Evolutionary conservation across 2,797 vertebrate species (phyloP).

Genomic region (Prionace glauca): DNA sequence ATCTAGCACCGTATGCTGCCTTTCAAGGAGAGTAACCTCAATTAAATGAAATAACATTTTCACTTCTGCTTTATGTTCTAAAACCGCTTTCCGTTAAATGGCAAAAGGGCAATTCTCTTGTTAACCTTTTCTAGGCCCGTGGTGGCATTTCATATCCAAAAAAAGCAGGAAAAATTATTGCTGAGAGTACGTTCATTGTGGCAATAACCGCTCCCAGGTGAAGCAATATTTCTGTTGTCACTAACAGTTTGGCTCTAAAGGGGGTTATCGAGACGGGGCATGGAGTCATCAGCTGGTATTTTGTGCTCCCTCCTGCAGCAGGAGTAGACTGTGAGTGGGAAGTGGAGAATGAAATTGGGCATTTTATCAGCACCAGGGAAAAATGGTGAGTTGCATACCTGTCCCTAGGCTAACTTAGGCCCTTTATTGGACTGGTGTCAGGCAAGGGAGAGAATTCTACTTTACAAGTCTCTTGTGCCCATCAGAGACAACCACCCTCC

Average conservation of each 20-base stretch:
- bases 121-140: not conserved
- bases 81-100: not conserved
- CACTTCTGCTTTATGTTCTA: not conserved
- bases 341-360: not conserved
- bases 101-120: not conserved
- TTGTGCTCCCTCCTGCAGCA: not conserved
- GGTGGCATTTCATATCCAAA: not conserved
- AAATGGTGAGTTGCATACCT: not conserved
- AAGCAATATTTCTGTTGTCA: not conserved
- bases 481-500: too few species aligned
- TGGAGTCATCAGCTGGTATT: not conserved
- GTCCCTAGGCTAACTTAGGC: not conserved
- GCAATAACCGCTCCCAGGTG: not conserved
- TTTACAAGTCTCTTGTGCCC: too few species aligned
- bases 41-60: not conserved
- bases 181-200: not conserved
- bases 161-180: not conserved
- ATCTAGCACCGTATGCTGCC: not conserved
- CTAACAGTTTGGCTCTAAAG: not conserved
- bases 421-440: not conserved
- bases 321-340: not conserved
- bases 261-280: not conserved
- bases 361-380: not conserved
- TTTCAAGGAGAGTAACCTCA: not conserved
- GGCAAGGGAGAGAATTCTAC: too few species aligned